Base-by-base conservation (phyloP, 2,888 invertebrate genomes). In the Lasioglossum calceatum region DNA sequence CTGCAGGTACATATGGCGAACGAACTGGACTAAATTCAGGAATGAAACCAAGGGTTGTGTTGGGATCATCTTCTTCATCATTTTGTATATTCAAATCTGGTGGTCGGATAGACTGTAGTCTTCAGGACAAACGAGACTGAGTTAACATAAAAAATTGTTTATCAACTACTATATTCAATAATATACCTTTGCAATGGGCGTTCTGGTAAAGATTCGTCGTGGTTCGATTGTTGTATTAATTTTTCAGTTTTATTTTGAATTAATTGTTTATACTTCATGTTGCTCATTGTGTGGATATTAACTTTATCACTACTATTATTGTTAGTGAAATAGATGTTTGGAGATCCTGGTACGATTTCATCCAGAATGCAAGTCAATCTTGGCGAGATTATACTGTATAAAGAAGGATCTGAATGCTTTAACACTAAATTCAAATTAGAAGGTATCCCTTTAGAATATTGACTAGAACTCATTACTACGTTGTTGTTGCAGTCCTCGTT, bases 21-120 rank as follows among this genome's bases (percentile, higher is more conserved):
- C 91, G 89, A 23, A 90, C 82, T 47, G 95, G 92, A 89, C 92
- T 93, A 82, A 92, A 95, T 83, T 94, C 91, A n/a, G 93, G 93
- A 47, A 87, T 87, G 64, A 92, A 94, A 58, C 88, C 92, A 5
- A 94, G 89, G 44, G 90, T 92, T 4, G 36, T 39, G 70, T 93
- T 88, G 32, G 88, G 88, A 82, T 91, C 92, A 82, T 91, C 92
- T 10, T 85, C 82, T 23, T 85, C 75, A 10, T 73, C 27, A 61
- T 50, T 75, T 71, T 77, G 71, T 36, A 87, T 83, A 10, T 78
- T 61, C 70, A 92, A 80, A 73, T 91, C 81, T 70, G 58, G 14
- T 81, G 88, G 78, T 44, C 87, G 84, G 78, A 82, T 72, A 77
- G 74, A 84, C 50, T 86, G 87, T 10, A 83, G 82, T 88, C 87